phyloP scores from a whole-genome alignment of 1,140 invertebrate genomes.

The Zophobas atratus region DNA sequence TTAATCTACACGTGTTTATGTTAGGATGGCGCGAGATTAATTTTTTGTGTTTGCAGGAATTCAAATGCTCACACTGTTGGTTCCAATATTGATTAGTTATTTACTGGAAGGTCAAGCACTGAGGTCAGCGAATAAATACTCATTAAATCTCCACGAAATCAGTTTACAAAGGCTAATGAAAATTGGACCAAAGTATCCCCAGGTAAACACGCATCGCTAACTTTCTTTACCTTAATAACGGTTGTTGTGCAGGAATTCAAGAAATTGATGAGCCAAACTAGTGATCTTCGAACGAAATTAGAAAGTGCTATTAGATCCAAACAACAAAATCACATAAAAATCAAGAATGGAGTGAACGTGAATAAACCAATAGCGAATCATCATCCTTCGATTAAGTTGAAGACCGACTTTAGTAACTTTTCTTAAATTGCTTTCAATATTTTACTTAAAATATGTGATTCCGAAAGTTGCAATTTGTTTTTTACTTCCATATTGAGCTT shows the following conservation, averaged over 20 bases:
- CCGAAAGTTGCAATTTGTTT: constrained; percentile 1
- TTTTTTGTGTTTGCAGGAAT: constrained; percentile 77
- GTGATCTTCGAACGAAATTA: constrained; percentile 84
- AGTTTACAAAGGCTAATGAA: constrained; percentile 91
- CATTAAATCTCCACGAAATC: constrained; percentile 84
- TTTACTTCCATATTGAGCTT: constrained; percentile 12
- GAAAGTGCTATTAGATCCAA: constrained; percentile 88
- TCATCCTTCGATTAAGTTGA: constrained; percentile 91
- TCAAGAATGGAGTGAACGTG: constrained; percentile 65
- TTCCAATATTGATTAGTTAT: constrained; percentile 91
- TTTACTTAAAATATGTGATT: constrained; percentile 4
- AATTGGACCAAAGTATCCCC: constrained; percentile 92
- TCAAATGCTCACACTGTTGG: constrained; percentile 88
- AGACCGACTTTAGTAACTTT: constrained; percentile 97
- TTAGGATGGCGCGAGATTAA: constrained; percentile 11
- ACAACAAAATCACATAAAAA: constrained; percentile 73
- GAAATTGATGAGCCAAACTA: constrained; percentile 86
- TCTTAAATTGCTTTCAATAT: constrained; percentile 68
- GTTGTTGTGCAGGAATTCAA: constrained; percentile 85
- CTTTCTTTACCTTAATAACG: not conserved
- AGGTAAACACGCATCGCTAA: constrained; percentile 70
- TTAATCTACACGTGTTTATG: constrained; percentile 6
- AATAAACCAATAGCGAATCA: constrained; percentile 71
- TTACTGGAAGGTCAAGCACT: constrained; percentile 80
- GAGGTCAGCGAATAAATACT: constrained; percentile 75